Evolutionary conservation across 2,888 invertebrate genomes (phyloP), one percentile per base, ranked within the genome.

Genomic region (Sinohyriopsis cumingii): DNA sequence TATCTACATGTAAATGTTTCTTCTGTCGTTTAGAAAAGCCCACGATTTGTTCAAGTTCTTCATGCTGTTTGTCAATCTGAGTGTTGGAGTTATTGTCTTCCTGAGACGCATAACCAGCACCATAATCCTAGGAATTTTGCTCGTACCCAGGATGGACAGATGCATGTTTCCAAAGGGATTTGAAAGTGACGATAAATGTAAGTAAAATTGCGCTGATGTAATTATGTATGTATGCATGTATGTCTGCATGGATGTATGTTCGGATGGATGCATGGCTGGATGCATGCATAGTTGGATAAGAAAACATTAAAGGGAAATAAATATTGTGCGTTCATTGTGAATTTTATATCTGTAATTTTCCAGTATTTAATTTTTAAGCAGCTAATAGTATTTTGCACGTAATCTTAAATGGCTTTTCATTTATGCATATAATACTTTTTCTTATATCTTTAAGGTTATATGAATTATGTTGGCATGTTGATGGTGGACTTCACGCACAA

Each of bases 11-110:
- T 15, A 12, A 45, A 15, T 45, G 12, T 45, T 53, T 20, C 56
- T 59, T 24, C 3, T 60, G 5, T 61, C 9, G 63, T 71, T 63
- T 70, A 78, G 79, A 59, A 71, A 71, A 54, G 67, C 66, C 18
- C 75, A 68, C 63, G 79, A 79, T 63, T 55, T 74, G 18, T 61
- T 79, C 28, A 72, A 68, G 54, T 79, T 75, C 64, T 77, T 75
- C 55, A 60, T 68, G 57, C 19, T 79, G 59, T 79, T 79, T 55
- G 65, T 73, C 33, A 79, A 75, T 55, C 71, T 76, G 65, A 75
- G 73, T 57, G 73, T 75, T 24, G 79, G 79, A 54, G 0, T 79
- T 1, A 59, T 74, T 9, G 62, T 73, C 6, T 75, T 74, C 45
- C 63, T 74, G 56, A 69, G 60, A 62, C 56, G 79, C 15, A 73